These are phyloP conservation scores for Cataglyphis cursor DNA, from an alignment of 2,888 invertebrate species.

Conservation along the genomic window DNA sequence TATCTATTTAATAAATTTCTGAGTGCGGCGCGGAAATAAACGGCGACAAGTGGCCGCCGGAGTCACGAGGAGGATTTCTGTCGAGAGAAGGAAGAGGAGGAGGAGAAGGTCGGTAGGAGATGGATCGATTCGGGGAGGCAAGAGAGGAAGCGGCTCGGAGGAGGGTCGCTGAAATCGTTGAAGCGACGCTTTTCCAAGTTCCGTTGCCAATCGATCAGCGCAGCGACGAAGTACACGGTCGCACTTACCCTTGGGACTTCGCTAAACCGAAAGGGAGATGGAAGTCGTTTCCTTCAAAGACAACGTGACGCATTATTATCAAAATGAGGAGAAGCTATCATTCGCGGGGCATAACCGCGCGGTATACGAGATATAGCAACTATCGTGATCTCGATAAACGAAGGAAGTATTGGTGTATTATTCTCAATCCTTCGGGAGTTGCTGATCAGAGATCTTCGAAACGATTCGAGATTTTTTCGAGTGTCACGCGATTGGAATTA, in stretches of 20 bases:
- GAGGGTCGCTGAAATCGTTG: slow-evolving; percentile 45
- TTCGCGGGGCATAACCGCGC: background rate
- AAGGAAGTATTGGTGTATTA: background rate
- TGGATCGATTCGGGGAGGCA: slow-evolving; percentile 38
- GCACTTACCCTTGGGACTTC: slow-evolving; percentile 31
- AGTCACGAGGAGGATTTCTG: background rate
- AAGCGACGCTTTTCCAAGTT: slow-evolving; percentile 55
- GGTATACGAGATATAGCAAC: background rate
- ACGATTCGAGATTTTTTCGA: background rate
- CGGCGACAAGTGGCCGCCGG: slow-evolving; percentile 30
- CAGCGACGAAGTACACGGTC: slow-evolving; percentile 21
- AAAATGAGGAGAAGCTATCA: background rate
- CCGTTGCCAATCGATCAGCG: slow-evolving; percentile 52
- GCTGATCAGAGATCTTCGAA: background rate
- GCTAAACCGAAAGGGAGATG: slow-evolving; percentile 8
- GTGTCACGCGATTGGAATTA: background rate
- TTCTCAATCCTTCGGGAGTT: background rate
- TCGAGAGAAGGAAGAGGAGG: slow-evolving; percentile 22
- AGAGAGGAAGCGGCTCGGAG: background rate
- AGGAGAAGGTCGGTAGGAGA: slow-evolving; percentile 37
- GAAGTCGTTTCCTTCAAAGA: background rate
- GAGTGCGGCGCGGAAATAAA: slow-evolving; percentile 37
- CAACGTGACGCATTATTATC: slow-evolving; percentile 5
- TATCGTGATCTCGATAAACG: slow-evolving; percentile 7
- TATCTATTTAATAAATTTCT: slow-evolving; percentile 49